Percentiles rank a stretch among this genome's conserved stretches.
Evolutionary conservation across 2,888 invertebrate genomes (phyloP).

Genomic region (Congeria kusceri): DNA sequence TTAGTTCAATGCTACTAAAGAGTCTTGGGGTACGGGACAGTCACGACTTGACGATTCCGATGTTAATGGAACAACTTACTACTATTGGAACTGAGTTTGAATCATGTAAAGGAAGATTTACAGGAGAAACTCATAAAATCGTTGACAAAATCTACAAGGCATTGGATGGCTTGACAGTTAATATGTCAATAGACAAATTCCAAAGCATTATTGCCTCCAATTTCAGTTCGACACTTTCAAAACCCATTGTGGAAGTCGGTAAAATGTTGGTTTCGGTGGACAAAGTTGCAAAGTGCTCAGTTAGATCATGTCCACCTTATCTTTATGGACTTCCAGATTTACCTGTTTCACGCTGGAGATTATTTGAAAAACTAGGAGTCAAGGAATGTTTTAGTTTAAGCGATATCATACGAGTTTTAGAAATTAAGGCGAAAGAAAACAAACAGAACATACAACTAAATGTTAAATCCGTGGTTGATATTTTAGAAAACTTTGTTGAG

Average conservation of each 20-base stretch:
- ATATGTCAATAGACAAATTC: background rate
- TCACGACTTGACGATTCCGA: background rate
- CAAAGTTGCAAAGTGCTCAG: background rate
- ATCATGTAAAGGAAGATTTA: background rate
- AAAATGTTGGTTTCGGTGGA: background rate
- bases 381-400: background rate
- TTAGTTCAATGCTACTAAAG: background rate
- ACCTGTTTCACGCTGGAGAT: background rate
- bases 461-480: constrained; percentile 18
- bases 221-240: background rate
- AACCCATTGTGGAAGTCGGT: background rate
- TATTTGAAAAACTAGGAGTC: background rate
- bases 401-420: constrained; percentile 1
- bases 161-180: background rate
- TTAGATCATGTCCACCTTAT: background rate
- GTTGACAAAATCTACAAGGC: background rate
- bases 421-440: background rate
- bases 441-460: constrained; percentile 15
- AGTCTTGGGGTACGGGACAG: background rate
- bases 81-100: background rate
- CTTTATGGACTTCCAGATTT: background rate
- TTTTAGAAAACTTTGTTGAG: constrained; percentile 31
- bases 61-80: background rate
- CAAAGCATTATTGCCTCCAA: background rate
- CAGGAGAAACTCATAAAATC: background rate